Conservation (phyloP, 2,113 vertebrate species). For the Plestiodon gilberti region DNA sequence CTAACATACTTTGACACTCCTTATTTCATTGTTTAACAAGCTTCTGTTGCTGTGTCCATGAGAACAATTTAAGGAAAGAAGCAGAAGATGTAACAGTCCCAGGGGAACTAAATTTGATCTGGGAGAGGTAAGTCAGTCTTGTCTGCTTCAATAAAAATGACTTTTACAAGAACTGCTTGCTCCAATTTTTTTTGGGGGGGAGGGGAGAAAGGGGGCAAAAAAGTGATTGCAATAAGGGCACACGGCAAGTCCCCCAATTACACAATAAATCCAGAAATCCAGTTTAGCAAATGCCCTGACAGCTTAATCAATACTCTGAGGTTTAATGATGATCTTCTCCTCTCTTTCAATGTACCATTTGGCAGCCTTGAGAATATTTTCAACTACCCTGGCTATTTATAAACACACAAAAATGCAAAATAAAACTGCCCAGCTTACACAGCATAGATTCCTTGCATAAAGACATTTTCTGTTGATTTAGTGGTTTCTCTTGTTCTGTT, state of each 20-base stretch:
- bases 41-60: background rate
- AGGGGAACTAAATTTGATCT: background rate
- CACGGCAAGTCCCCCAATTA: background rate
- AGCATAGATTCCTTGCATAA: background rate
- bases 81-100: too few relatives aligned
- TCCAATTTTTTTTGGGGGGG: background rate
- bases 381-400: slow-evolving; percentile 11
- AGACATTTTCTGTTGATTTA: slow-evolving; percentile 6
- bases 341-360: slow-evolving; percentile 8
- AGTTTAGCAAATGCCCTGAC: background rate
- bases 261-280: slow-evolving; percentile 1
- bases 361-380: slow-evolving; percentile 17
- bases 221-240: background rate
- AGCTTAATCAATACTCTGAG: slow-evolving; percentile 6
- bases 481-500: background rate
- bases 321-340: slow-evolving; percentile 25
- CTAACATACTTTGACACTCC: slow-evolving; percentile 6
- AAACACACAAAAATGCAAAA: slow-evolving; percentile 14
- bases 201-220: background rate
- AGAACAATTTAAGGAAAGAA: background rate
- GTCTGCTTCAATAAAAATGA: background rate
- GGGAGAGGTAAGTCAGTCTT: background rate
- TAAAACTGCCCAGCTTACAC: slow-evolving; percentile 6
- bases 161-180: background rate
- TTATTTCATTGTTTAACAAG: slow-evolving; percentile 27